Percentiles rank a stretch among this genome's conserved stretches.
phyloP scores from a whole-genome alignment of 1,140 invertebrate genomes.

The Sinella curviseta region DNA sequence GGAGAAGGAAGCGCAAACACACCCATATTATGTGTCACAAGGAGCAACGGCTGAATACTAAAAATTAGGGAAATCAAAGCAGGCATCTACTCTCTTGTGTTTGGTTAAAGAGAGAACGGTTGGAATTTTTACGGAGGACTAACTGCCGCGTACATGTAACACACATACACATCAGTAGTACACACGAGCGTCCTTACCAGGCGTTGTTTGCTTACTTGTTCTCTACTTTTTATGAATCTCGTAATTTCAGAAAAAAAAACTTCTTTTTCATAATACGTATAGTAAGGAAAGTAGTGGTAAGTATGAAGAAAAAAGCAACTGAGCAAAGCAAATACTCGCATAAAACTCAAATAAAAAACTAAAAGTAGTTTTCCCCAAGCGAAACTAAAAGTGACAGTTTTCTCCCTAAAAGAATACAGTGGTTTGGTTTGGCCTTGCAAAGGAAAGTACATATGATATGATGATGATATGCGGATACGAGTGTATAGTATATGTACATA shows the following conservation, averaged over 20 bases:
- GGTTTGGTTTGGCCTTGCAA: not conserved
- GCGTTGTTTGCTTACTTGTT: slow-evolving; percentile 2
- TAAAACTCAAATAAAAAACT: slow-evolving; percentile 21
- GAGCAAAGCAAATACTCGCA: slow-evolving; percentile 7
- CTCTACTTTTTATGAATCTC: slow-evolving; percentile 12
- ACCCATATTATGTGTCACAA: not conserved
- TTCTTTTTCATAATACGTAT: not conserved
- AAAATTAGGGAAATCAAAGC: slow-evolving; percentile 8
- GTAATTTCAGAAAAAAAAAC: slow-evolving; percentile 5
- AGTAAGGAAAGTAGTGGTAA: not conserved
- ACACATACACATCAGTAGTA: too few relatives aligned
- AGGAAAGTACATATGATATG: not conserved
- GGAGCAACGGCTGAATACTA: not conserved
- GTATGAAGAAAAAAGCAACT: not conserved
- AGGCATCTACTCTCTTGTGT: not conserved
- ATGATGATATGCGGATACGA: slow-evolving; percentile 12
- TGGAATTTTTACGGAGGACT: not conserved
- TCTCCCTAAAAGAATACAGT: slow-evolving; percentile 15
- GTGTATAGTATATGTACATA: too few relatives aligned
- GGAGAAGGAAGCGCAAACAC: too few relatives aligned
- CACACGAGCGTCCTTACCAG: too few relatives aligned
- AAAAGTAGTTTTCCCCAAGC: slow-evolving; percentile 11
- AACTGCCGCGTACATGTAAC: not conserved
- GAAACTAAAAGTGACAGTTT: slow-evolving; percentile 25
- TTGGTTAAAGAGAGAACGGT: not conserved